phyloP scores from a whole-genome alignment of 2,797 vertebrate species.

The Mus spretus region DNA sequence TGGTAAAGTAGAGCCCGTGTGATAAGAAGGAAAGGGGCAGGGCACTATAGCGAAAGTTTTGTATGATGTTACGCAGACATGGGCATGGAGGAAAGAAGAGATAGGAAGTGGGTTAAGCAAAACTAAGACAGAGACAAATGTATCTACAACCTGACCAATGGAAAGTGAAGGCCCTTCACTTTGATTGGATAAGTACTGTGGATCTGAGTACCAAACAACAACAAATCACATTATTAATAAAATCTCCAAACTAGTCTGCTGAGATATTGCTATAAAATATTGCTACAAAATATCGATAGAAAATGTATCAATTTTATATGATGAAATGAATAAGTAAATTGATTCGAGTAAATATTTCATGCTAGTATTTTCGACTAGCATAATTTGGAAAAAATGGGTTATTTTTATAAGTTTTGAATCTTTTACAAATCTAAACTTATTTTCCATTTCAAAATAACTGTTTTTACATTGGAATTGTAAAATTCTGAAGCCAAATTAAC shows the following conservation, averaged over 20 bases:
- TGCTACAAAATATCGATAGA: background rate
- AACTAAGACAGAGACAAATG: background rate
- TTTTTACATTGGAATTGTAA: background rate
- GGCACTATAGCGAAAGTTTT: too few species aligned
- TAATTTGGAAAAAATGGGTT: background rate
- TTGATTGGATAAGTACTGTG: too few species aligned
- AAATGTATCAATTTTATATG: slow-evolving; percentile 40
- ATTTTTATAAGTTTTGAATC: background rate
- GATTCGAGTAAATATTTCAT: background rate
- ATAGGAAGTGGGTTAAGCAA: background rate
- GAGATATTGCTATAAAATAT: background rate
- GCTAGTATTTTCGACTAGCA: background rate
- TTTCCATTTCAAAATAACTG: background rate
- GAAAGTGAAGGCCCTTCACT: background rate
- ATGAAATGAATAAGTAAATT: background rate
- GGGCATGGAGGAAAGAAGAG: background rate
- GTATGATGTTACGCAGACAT: too few species aligned
- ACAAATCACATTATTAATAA: background rate
- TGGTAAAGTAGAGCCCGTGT: background rate
- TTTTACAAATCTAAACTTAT: background rate
- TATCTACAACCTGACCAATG: background rate
- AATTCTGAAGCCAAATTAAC: background rate
- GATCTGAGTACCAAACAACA: background rate
- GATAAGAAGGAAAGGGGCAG: background rate
- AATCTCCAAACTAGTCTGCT: background rate